phyloP scores from a whole-genome alignment of 2,888 invertebrate genomes.

The Carpatolechia fugitivella region DNA sequence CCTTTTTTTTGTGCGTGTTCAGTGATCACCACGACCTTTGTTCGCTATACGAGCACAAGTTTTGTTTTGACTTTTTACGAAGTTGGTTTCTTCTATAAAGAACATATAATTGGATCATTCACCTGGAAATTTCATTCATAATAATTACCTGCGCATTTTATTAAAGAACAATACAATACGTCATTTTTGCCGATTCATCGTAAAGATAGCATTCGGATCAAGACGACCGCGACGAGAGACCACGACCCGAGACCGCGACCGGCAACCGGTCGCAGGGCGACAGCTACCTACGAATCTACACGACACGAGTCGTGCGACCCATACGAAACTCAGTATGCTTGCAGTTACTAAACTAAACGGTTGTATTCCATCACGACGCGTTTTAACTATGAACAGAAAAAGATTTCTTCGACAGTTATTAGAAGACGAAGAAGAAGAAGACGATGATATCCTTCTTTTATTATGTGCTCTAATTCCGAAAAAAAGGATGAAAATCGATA shows the following conservation, averaged over 20 bases:
- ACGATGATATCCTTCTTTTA: neutral
- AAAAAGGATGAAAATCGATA: neutral
- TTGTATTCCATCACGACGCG: neutral
- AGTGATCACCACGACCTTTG: too few relatives aligned
- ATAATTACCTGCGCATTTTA: too few relatives aligned
- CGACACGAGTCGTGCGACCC: neutral
- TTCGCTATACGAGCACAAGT: too few relatives aligned
- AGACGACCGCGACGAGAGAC: neutral
- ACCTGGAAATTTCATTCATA: too few relatives aligned
- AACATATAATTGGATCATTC: too few relatives aligned
- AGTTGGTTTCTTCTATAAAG: too few relatives aligned
- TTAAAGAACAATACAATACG: too few relatives aligned
- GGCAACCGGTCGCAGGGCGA: neutral
- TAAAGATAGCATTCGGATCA: neutral
- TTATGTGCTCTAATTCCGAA: neutral
- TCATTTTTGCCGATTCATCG: too few relatives aligned
- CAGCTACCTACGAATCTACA: neutral
- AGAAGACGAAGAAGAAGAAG: neutral
- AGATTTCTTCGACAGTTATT: neutral
- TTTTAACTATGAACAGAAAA: neutral
- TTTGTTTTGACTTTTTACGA: too few relatives aligned
- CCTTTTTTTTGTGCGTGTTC: too few relatives aligned
- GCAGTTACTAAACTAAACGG: neutral
- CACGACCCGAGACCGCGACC: neutral
- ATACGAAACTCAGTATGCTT: too few relatives aligned